phyloP scores from a whole-genome alignment of 1,140 invertebrate species.

The Philopotamus ludificatus region DNA sequence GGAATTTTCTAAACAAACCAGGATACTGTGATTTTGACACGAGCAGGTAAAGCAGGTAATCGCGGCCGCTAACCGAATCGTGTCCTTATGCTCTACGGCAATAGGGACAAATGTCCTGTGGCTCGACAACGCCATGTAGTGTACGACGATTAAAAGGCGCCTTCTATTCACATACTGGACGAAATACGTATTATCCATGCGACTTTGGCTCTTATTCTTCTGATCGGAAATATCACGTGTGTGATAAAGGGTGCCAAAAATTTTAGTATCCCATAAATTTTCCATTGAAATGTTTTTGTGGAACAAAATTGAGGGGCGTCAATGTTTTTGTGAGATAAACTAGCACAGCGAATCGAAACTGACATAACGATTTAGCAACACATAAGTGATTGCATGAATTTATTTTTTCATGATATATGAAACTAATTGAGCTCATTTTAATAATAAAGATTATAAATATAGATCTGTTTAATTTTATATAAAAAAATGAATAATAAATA shows the following conservation, averaged over 20 bases:
- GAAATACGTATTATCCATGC: slow-evolving; percentile 3
- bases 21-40: slow-evolving; percentile 25
- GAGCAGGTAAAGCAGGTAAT: slow-evolving; percentile 24
- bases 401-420: not conserved
- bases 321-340: slow-evolving; percentile 39
- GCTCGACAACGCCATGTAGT: too few species aligned
- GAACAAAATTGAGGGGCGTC: slow-evolving; percentile 32
- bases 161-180: slow-evolving; percentile 25
- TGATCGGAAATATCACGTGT: not conserved
- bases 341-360: slow-evolving; percentile 22
- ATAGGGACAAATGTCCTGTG: too few species aligned
- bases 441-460: too few species aligned
- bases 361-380: slow-evolving; percentile 22
- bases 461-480: too few species aligned
- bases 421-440: too few species aligned
- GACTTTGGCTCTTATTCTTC: not conserved
- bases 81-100: not conserved
- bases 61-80: not conserved
- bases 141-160: slow-evolving; percentile 39
- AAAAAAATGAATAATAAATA: too few species aligned
- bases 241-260: not conserved
- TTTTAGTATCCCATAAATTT: slow-evolving; percentile 24
- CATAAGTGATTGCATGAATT: not conserved
- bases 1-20: slow-evolving; percentile 38
- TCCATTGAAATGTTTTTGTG: not conserved